Evolutionary conservation across 2,797 vertebrate genomes (phyloP), one percentile per base, ranked within the genome.

Genomic region (Peromyscus melanophrys): DNA sequence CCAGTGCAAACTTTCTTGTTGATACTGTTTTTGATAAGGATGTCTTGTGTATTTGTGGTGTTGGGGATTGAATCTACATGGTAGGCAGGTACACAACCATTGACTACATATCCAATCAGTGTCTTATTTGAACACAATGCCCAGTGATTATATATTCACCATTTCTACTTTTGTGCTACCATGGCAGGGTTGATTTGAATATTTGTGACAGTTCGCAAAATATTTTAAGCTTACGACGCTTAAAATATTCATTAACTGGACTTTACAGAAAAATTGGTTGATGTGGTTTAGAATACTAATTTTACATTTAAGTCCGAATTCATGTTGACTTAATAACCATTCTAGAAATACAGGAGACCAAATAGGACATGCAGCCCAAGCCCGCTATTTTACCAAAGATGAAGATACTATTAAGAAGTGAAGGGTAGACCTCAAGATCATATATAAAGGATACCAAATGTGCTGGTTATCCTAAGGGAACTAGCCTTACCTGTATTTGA

Each of bases 201-300:
- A 73, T 69, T 86, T 86, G 43, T 69, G 83, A 86, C 83, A 86
- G 43, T 63, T 85, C 67, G 63, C 83, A 85, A 85, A 67, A 67
- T 85, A 85, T n/a, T 82, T 65, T n/a, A 73, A 43, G 75, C 29
- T 46, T 23, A 2, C 27, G 78, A 91, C 92, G 61, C 69, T 40
- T 95, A 88, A 96, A 96, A 83, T 91, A 75, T 75, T 77, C 77
- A 83, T 77, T 92, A 65, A 55, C 37, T 90, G 92, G 27, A 31
- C 16, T 89, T 94, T 80, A 55, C 2, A 69, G 57, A 71, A 91
- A 67, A 31, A 17, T 75, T 73, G 34, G 17, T 29, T 31, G 85
- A 21, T 34, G 6, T 78, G 12, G 23, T 65, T 88, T 87, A 81
- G 14, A 84, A 59, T 96, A 59, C 25, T 31, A 90, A 81, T 71